Conservation (phyloP, 2,888 invertebrate genomes). For the Boloria selene region DNA sequence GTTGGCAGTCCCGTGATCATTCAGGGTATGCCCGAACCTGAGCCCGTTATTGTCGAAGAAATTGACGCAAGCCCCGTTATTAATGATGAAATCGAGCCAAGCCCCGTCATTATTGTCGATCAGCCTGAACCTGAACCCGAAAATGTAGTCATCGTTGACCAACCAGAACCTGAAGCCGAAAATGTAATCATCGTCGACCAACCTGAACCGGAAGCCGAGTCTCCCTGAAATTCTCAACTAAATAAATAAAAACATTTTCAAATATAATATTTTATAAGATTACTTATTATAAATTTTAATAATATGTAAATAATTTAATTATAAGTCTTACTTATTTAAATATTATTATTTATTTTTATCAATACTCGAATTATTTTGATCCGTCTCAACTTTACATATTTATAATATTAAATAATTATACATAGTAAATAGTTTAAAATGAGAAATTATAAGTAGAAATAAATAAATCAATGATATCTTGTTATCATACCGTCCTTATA, state of each 20-base stretch:
- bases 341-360: no score
- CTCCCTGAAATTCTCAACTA: conserved; percentile 15
- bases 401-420: no score
- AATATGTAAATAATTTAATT: no score
- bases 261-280: not conserved
- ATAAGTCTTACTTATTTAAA: no score
- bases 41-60: not conserved
- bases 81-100: not conserved
- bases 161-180: not conserved
- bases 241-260: not conserved
- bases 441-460: no score
- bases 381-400: no score
- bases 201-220: not conserved
- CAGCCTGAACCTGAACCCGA: conserved; percentile 36
- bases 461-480: no score
- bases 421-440: no score
- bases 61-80: not conserved
- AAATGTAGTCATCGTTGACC: not conserved
- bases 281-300: no score
- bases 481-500: no score
- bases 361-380: no score
- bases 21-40: not conserved
- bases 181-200: conserved; percentile 29
- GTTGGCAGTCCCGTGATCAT: conserved; percentile 15
- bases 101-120: conserved; percentile 2